Evolutionary conservation across 2,797 vertebrate species (phyloP).

Genomic region (Sarcoramphus papa): DNA sequence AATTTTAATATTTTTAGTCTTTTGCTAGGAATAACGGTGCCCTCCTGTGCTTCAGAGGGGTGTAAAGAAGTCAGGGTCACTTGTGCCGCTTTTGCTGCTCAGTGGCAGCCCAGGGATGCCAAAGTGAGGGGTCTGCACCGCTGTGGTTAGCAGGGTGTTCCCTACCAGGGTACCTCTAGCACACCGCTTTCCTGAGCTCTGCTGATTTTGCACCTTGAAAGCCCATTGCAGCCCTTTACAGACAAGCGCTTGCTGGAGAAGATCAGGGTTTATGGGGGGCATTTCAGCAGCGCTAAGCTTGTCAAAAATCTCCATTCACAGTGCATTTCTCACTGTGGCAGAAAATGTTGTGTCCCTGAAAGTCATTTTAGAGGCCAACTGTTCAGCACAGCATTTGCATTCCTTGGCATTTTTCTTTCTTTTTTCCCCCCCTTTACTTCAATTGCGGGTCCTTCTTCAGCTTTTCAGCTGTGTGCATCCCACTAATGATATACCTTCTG

Average conservation of each 20-base stretch:
- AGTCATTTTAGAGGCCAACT: slow-evolving; percentile 25
- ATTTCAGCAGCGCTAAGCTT: not conserved
- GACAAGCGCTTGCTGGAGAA: not conserved
- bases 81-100: rapidly evolving
- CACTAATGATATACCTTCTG: slow-evolving; percentile 56
- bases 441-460: not conserved
- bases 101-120: not conserved
- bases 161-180: not conserved
- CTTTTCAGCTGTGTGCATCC: not conserved
- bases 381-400: slow-evolving; percentile 44
- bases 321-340: not conserved
- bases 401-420: not conserved
- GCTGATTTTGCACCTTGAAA: not conserved
- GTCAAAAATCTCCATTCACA: not conserved
- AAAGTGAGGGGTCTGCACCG: rapidly evolving
- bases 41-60: not conserved
- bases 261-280: not conserved
- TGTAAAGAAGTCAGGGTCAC: rapidly evolving
- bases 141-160: not conserved
- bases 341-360: not conserved
- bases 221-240: not conserved
- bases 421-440: not conserved
- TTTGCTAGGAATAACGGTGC: not conserved
- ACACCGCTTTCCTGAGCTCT: not conserved
- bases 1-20: rapidly evolving